Evolutionary conservation across 1,140 invertebrate species (phyloP).

Genomic region (Drosophila subobscura): DNA sequence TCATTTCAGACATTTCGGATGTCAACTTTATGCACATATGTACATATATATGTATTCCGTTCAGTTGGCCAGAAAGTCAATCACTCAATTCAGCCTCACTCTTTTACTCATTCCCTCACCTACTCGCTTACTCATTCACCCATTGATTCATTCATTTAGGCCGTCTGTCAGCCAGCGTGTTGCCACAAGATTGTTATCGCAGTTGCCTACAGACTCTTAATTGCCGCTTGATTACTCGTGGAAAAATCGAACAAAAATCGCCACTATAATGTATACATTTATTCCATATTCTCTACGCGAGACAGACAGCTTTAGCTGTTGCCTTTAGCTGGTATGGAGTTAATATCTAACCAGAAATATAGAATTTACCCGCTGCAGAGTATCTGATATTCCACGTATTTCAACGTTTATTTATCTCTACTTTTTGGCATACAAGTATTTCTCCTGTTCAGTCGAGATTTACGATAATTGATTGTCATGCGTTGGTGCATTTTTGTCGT

Average conservation of each 20-base stretch:
- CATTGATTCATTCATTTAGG: constrained; percentile 54
- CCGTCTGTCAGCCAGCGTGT: constrained; percentile 56
- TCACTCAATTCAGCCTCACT: constrained; percentile 30
- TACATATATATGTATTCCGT: constrained; percentile 34
- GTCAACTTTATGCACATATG: constrained; percentile 61
- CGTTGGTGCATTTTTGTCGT: constrained; percentile 39
- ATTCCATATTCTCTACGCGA: background rate
- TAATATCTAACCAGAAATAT: too few relatives aligned
- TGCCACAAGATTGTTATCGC: constrained; percentile 72
- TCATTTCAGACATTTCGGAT: constrained; percentile 75
- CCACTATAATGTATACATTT: background rate
- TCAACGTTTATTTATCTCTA: background rate
- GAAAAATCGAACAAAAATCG: constrained; percentile 36
- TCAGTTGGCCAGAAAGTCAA: constrained; percentile 34
- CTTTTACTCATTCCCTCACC: constrained; percentile 35
- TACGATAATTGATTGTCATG: constrained; percentile 68
- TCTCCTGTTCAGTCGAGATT: constrained; percentile 50
- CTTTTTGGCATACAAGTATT: background rate
- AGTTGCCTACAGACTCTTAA: constrained; percentile 66
- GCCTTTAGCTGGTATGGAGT: too few relatives aligned
- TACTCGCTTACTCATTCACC: constrained; percentile 21
- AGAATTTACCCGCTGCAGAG: background rate
- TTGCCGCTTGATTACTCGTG: constrained; percentile 68
- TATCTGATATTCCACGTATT: background rate
- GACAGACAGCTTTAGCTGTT: background rate